Conservation (phyloP, 92 coral and sea anemone species). For the Parazoanthus swiftii region DNA sequence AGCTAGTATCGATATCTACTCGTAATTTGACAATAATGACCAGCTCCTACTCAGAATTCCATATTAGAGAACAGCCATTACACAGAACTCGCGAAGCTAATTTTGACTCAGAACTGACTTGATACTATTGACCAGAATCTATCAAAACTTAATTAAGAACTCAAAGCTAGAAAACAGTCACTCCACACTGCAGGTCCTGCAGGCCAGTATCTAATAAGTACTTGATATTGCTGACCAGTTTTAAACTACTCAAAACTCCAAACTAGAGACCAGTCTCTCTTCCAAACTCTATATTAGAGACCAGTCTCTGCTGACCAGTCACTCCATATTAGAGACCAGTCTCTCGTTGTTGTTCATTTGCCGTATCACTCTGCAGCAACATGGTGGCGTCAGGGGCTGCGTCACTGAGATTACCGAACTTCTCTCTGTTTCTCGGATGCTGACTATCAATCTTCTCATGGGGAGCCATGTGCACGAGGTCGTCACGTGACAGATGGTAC, state of each 20-base stretch:
- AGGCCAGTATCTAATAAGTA: background rate
- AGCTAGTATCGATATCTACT: no score
- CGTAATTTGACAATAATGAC: no score
- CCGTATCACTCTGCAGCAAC: background rate
- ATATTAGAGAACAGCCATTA: no score
- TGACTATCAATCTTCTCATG: background rate
- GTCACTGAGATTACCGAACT: background rate
- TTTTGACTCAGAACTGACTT: no score
- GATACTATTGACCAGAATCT: background rate
- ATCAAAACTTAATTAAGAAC: background rate
- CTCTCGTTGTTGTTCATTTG: background rate
- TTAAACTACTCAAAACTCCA: background rate
- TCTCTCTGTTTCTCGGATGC: background rate
- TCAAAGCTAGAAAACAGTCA: background rate
- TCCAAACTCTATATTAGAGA: background rate
- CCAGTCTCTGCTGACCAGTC: background rate
- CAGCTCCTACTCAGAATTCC: background rate
- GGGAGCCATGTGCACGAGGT: background rate
- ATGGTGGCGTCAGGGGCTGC: background rate
- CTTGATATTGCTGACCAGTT: background rate
- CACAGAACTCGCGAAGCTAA: no score
- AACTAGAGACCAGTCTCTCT: background rate
- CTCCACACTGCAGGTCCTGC: background rate
- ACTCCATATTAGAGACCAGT: slow-evolving; percentile 6
- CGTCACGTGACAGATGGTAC: slow-evolving; percentile 19